A percentile compares a stretch with the other conserved stretches of the same genome.
phyloP scores from a whole-genome alignment of 2,797 vertebrate genomes.

The Heliangelus exortis region DNA sequence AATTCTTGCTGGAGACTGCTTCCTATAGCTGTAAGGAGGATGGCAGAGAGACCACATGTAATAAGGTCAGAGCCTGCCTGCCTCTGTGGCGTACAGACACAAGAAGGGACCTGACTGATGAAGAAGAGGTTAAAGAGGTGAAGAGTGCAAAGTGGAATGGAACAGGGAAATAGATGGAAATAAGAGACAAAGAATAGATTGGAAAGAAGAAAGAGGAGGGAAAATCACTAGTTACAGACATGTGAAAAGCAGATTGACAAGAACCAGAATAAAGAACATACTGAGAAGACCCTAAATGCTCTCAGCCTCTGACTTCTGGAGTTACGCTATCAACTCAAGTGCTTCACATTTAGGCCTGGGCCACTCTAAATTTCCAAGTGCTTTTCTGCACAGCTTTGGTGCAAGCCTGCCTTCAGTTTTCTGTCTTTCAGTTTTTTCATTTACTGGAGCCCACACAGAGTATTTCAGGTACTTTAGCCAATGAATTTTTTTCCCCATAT shows the following conservation, averaged over 20 bases:
- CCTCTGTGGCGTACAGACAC: neutral
- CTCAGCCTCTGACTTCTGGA: constrained; percentile 10
- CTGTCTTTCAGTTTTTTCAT: constrained; percentile 1
- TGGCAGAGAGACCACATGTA: neutral
- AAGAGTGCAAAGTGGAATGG: constrained; percentile 26
- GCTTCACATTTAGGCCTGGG: neutral
- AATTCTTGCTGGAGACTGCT: constrained; percentile 28
- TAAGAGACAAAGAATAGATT: constrained; percentile 18
- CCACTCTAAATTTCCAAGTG: neutral
- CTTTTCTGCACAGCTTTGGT: neutral
- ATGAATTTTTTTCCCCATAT: neutral
- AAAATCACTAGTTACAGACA: constrained; percentile 27
- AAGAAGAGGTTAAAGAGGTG: constrained; percentile 54
- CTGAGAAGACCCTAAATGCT: constrained; percentile 27
- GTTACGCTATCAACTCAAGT: neutral
- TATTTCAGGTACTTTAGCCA: neutral
- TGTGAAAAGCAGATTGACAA: constrained; percentile 28
- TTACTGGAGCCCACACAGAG: neutral
- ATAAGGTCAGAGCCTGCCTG: constrained; percentile 39
- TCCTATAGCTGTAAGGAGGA: constrained; percentile 4
- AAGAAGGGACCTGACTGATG: constrained; percentile 34
- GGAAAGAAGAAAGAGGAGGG: constrained; percentile 22
- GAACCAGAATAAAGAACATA: constrained; percentile 13
- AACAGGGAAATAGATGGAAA: constrained; percentile 48
- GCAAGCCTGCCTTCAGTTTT: neutral